These are phyloP conservation scores for Paedocypris micromegethes DNA, from an alignment of 2,797 vertebrate species.

Conservation along the genomic window DNA sequence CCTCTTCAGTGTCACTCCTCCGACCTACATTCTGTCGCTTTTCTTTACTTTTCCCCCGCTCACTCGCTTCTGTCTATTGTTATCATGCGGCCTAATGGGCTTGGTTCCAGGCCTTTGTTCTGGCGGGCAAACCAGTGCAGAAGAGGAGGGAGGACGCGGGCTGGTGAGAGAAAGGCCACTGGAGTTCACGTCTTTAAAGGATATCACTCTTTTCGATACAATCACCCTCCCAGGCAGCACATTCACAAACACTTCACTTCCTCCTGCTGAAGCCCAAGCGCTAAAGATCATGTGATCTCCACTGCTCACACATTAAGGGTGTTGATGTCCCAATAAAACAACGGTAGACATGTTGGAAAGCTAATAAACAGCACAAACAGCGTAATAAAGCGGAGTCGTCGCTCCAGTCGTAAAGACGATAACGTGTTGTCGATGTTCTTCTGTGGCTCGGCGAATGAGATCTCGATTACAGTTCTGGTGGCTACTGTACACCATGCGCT, in stretches of 20 bases:
- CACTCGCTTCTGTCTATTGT: constrained; percentile 41
- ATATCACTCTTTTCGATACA: constrained; percentile 42
- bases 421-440: too few species aligned
- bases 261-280: constrained; percentile 13
- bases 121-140: constrained; percentile 36
- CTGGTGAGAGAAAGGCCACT: constrained; percentile 32
- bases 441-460: too few species aligned
- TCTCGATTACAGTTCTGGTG: too few species aligned
- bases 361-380: constrained; percentile 32
- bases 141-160: constrained; percentile 33
- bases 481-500: too few species aligned
- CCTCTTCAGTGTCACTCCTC: neutral
- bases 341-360: constrained; percentile 26
- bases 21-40: constrained; percentile 32
- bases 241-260: constrained; percentile 27
- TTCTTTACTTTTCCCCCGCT: constrained; percentile 25
- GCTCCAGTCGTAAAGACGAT: constrained; percentile 18
- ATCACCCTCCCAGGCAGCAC: constrained; percentile 29
- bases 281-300: constrained; percentile 12
- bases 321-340: constrained; percentile 33
- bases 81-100: constrained; percentile 43
- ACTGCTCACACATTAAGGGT: constrained; percentile 21
- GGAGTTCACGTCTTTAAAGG: constrained; percentile 46
- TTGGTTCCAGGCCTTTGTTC: constrained; percentile 39
- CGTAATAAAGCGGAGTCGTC: constrained; percentile 24